phyloP scores from a whole-genome alignment of 2,113 vertebrate species.

The Odocoileus hemionus region DNA sequence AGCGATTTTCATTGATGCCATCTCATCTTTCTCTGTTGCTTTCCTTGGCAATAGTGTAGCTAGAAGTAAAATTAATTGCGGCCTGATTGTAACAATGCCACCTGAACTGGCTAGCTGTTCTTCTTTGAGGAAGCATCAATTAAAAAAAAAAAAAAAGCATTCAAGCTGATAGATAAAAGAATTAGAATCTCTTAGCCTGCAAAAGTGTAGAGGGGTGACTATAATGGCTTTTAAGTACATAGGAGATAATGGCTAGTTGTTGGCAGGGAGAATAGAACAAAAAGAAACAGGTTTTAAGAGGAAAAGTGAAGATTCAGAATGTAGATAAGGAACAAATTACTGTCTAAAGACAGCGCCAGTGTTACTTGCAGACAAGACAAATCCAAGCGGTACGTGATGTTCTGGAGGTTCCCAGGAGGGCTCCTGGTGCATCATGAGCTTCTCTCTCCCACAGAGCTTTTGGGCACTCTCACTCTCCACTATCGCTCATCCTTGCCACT shows the following conservation, averaged over 20 bases:
- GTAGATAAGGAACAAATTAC: slow-evolving; percentile 32
- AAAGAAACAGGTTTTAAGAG: background rate
- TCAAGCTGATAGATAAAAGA: slow-evolving; percentile 50
- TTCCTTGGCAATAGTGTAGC: slow-evolving; percentile 18
- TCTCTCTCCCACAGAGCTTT: background rate
- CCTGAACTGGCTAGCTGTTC: slow-evolving; percentile 46
- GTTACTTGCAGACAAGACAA: background rate
- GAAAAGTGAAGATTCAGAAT: background rate
- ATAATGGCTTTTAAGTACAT: slow-evolving; percentile 45
- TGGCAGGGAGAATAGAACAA: background rate
- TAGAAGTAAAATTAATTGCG: slow-evolving; percentile 52
- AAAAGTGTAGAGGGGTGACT: slow-evolving; percentile 26
- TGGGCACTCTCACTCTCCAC: background rate
- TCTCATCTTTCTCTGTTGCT: slow-evolving; percentile 48
- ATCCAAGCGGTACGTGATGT: background rate
- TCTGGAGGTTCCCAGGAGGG: background rate
- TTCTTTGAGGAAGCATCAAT: slow-evolving; percentile 58
- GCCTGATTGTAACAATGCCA: slow-evolving; percentile 54
- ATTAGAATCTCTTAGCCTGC: slow-evolving; percentile 38
- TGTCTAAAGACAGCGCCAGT: background rate
- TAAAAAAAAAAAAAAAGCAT: background rate
- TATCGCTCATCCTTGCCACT: background rate
- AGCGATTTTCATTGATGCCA: slow-evolving; percentile 33
- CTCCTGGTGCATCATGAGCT: background rate
- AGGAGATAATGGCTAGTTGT: slow-evolving; percentile 44